Evolutionary conservation across 2,113 vertebrate genomes (phyloP), one percentile per base, ranked within the genome.

Genomic region (Onychostoma macrolepis): DNA sequence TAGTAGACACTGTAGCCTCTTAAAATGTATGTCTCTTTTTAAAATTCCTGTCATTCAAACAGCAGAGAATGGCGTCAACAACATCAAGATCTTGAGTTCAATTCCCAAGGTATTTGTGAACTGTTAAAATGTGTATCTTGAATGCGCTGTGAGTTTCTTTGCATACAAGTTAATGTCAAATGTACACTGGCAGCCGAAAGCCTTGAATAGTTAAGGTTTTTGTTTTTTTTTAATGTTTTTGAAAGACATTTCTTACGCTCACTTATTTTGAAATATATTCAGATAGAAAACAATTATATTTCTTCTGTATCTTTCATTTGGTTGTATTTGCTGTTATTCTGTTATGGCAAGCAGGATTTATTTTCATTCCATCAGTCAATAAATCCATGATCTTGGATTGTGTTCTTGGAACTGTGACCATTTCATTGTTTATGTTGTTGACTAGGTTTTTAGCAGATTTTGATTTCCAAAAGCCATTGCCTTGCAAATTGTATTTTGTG

Each of bases 401-500:
- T 78, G 45, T 30, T 53, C 43, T 28, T 45, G 36, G 43, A 9
- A 53, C 26, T 53, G 48, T 5, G 33, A n/a, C 2, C 19, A 61
- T 80, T 80, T 80, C 78, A n/a, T 48, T 45, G 75, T 26, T 50
- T 50, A 53, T 30, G 74, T 15, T 77, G 74, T 9, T 80, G 78
- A 61, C 33, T 80, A 10, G 30, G 5, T 80, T 15, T n/a, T 61
- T 53, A 50, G 45, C 15, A 1, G 28, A 21, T 45, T 82, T 65
- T 50, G 45, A 53, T 12, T 80, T 53, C 30, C 30, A 80, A 80
- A 26, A 24, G 65, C 61, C 17, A 83, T 36, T 10, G 17, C 63
- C 63, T 83, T 83, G 43, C n/a, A 83, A 83, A 28, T 50, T 50
- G 48, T 50, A 50, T 5, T 13, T 43, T 83, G 81, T 65, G 38